phyloP scores from a whole-genome alignment of 2,888 invertebrate genomes.

The Lithophane leautieri region DNA sequence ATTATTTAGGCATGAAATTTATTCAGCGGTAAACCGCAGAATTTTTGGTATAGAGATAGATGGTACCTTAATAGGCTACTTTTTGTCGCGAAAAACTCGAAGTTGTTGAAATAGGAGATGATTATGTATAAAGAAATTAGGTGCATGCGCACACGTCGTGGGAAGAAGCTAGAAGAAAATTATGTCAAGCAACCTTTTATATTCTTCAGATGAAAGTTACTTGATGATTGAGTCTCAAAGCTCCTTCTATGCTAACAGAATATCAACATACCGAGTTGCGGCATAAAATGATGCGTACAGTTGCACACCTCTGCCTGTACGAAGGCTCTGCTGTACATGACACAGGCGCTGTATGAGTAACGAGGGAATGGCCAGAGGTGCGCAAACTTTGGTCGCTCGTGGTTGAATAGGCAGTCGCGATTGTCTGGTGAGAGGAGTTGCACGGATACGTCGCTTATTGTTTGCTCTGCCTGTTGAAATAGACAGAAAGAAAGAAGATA shows the following conservation, averaged over 20 bases:
- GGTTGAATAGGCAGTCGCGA: constrained; percentile 90
- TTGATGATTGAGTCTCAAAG: not conserved
- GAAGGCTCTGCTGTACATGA: constrained; percentile 90
- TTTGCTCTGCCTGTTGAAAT: constrained; percentile 89
- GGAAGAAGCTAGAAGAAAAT: not conserved
- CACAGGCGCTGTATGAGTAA: constrained; percentile 91
- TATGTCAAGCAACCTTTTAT: not conserved
- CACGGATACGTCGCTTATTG: constrained; percentile 90
- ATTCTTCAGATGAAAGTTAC: not conserved
- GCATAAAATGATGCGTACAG: constrained; percentile 92
- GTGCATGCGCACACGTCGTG: no score
- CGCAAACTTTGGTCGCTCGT: constrained; percentile 86
- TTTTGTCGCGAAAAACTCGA: no score
- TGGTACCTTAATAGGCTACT: no score
- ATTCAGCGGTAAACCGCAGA: not conserved
- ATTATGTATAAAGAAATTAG: no score
- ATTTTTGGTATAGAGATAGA: not conserved
- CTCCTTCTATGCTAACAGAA: not conserved
- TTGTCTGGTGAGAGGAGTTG: constrained; percentile 83
- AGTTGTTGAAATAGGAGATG: no score
- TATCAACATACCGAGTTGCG: constrained; percentile 85
- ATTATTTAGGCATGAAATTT: not conserved
- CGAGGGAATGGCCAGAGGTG: constrained; percentile 84
- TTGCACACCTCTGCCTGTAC: constrained; percentile 90
- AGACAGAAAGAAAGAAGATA: no score